These are phyloP conservation scores for Papilio elwesi DNA, from an alignment of 2,888 invertebrate species.

Conservation along the genomic window DNA sequence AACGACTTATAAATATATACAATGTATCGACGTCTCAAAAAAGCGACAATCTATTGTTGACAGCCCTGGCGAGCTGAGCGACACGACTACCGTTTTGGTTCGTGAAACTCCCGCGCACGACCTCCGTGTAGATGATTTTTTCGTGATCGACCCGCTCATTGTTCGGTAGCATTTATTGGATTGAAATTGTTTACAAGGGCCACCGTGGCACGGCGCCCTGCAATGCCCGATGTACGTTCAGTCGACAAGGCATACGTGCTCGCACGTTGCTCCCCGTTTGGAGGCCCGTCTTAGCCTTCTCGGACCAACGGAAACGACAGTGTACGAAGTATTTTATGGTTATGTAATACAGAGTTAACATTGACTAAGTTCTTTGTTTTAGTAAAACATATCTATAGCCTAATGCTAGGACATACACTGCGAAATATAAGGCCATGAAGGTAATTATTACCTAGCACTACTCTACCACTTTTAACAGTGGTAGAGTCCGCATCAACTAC, in stretches of 20 bases:
- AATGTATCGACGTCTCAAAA: not conserved
- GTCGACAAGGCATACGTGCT: constrained; percentile 47
- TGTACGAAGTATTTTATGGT: constrained; percentile 1
- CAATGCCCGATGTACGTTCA: constrained; percentile 42
- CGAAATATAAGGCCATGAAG: too few species aligned
- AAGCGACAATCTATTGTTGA: not conserved
- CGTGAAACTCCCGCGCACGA: constrained; percentile 74
- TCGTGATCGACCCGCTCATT: constrained; percentile 82
- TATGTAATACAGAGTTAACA: not conserved
- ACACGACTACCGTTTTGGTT: constrained; percentile 74
- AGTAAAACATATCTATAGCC: not conserved
- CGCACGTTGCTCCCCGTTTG: constrained; percentile 43
- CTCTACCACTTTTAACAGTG: too few species aligned
- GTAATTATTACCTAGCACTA: too few species aligned
- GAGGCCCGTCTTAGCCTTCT: constrained; percentile 19
- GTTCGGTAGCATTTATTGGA: constrained; percentile 81
- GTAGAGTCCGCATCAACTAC: too few species aligned
- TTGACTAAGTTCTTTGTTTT: not conserved
- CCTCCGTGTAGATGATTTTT: constrained; percentile 81
- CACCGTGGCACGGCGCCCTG: constrained; percentile 50
- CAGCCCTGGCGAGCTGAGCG: constrained; percentile 43
- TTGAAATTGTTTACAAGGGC: constrained; percentile 74
- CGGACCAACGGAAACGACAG: not conserved
- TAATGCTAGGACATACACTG: too few species aligned
- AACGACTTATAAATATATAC: constrained; percentile 1